Conservation (phyloP, 2,888 invertebrate species). For the Cataglyphis cursor region DNA sequence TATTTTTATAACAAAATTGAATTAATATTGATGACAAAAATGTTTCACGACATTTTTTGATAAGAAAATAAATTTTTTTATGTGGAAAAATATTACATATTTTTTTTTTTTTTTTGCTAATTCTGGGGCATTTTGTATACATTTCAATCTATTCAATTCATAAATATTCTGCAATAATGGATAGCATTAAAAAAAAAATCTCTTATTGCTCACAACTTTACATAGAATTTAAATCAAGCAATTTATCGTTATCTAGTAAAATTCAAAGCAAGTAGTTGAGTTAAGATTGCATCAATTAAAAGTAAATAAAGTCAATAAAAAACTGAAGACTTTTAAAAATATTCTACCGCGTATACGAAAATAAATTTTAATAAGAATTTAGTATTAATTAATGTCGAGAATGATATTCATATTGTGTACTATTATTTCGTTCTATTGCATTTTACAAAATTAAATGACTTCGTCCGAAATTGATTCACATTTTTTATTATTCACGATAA, state of each 20-base stretch:
- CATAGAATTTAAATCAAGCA: conserved; percentile 23
- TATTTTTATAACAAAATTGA: not conserved
- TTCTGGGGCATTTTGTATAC: not conserved
- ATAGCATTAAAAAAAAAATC: conserved; percentile 15
- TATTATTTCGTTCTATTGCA: conserved; percentile 7
- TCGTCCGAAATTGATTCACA: conserved; percentile 11
- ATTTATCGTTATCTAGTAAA: not conserved
- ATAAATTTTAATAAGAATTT: conserved; percentile 11
- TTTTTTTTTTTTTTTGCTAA: not conserved
- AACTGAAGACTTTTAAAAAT: not conserved
- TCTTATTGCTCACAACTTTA: not conserved
- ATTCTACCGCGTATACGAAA: not conserved
- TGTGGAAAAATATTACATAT: not conserved
- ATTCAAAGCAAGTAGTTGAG: not conserved
- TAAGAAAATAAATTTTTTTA: not conserved
- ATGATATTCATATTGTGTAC: not conserved
- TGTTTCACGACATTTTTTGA: not conserved
- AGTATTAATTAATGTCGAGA: conserved; percentile 53
- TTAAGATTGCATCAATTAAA: conserved; percentile 14
- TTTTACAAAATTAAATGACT: conserved; percentile 24
- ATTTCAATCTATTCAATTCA: not conserved
- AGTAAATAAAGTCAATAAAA: too few species aligned
- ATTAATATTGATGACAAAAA: not conserved
- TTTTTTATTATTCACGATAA: conserved; percentile 34
- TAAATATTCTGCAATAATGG: not conserved